Conservation (phyloP, 2,113 vertebrate genomes). For the Oreocharis arfaki region DNA sequence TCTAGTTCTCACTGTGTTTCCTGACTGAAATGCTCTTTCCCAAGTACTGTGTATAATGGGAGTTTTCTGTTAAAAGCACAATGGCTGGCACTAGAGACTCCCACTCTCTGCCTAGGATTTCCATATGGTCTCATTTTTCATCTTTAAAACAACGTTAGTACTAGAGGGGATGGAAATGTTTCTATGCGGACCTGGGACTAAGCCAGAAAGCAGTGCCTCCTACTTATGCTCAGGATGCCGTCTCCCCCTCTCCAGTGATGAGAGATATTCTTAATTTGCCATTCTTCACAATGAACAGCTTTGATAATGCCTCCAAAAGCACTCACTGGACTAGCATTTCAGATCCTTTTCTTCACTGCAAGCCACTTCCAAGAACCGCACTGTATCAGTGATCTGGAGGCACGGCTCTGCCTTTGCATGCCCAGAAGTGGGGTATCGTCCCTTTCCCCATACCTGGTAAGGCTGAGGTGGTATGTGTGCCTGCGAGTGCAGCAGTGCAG, state of each 20-base stretch:
- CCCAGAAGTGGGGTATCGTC: fast-evolving
- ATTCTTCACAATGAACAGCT: fast-evolving
- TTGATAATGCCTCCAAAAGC: background rate
- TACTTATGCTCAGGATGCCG: background rate
- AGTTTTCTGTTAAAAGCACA: background rate
- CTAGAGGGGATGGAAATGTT: background rate
- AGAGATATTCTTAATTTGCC: background rate
- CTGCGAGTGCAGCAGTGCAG: fast-evolving
- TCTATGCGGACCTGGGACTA: fast-evolving
- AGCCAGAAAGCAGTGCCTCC: background rate
- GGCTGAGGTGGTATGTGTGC: fast-evolving
- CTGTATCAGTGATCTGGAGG: background rate
- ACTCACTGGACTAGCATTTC: fast-evolving
- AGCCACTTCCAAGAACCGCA: background rate
- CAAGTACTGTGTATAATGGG: background rate
- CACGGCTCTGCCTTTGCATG: background rate
- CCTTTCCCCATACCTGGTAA: fast-evolving
- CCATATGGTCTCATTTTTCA: background rate
- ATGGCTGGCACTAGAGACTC: background rate
- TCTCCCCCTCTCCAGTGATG: background rate
- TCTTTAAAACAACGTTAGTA: background rate
- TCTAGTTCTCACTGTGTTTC: background rate
- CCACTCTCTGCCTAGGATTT: background rate
- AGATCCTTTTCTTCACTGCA: background rate
- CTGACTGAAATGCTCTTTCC: background rate